Evolutionary conservation across 1,140 invertebrate species (phyloP).

Genomic region (Condylostylus longicornis): DNA sequence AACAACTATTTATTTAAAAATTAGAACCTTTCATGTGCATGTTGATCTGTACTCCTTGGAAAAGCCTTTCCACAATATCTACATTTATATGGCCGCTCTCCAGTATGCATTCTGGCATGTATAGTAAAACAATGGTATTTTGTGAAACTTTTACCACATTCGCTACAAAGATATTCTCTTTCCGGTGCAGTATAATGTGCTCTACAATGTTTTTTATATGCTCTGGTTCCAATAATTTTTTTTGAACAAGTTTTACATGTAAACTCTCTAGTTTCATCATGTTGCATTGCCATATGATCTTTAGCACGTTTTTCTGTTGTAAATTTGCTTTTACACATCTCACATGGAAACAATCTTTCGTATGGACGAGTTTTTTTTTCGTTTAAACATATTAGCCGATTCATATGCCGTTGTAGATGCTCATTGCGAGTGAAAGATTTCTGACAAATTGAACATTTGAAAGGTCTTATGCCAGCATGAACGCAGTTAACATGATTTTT

Average conservation of each 20-base stretch:
- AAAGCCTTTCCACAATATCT: constrained; percentile 39
- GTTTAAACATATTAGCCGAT: constrained; percentile 33
- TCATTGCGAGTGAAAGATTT: constrained; percentile 22
- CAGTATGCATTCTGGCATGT: constrained; percentile 41
- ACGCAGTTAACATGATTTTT: constrained; percentile 23
- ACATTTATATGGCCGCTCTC: constrained; percentile 41
- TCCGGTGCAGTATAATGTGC: constrained; percentile 32
- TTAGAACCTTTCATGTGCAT: constrained; percentile 36
- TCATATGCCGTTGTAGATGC: constrained; percentile 25
- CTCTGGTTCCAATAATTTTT: constrained; percentile 36
- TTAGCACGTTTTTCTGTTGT: constrained; percentile 36
- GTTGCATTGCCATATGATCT: no score
- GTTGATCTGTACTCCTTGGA: constrained; percentile 39
- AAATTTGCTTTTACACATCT: constrained; percentile 39
- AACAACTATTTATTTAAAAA: background rate
- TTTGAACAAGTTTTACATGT: constrained; percentile 39
- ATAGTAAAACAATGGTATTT: constrained; percentile 40
- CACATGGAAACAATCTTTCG: constrained; percentile 35
- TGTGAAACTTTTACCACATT: constrained; percentile 39
- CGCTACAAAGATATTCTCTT: constrained; percentile 39
- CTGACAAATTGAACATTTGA: background rate
- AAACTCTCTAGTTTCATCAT: constrained; percentile 34
- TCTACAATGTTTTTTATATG: constrained; percentile 37
- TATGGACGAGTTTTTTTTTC: constrained; percentile 21
- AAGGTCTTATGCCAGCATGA: constrained; percentile 20